Percentiles rank a stretch among this genome's conserved stretches.
Evolutionary conservation across 2,888 invertebrate genomes (phyloP).

Genomic region (Dryobota labecula): DNA sequence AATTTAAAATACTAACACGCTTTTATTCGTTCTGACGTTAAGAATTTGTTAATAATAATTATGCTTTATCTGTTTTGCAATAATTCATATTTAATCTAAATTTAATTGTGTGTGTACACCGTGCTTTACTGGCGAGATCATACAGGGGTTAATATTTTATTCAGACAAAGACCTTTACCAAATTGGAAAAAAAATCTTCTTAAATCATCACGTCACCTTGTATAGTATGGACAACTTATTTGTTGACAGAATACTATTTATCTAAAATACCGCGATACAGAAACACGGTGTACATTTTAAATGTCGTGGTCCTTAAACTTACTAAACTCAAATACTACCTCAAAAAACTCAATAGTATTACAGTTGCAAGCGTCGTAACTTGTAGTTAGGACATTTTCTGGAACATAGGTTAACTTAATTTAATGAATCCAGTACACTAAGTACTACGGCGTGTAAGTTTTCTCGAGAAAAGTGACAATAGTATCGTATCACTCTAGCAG

Average conservation of each 20-base stretch:
- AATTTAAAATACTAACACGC: constrained; percentile 27
- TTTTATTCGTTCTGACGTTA: constrained; percentile 27
- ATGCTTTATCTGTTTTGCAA: constrained; percentile 22
- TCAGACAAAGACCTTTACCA: not conserved
- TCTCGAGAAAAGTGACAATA: constrained; percentile 38
- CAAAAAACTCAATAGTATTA: constrained; percentile 47
- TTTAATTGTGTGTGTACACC: constrained; percentile 26
- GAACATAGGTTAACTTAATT: constrained; percentile 34
- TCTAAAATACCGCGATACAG: not conserved
- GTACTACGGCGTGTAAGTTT: constrained; percentile 28
- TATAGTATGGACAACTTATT: not conserved
- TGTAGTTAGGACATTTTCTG: constrained; percentile 37
- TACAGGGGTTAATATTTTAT: not conserved
- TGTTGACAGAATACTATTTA: not conserved
- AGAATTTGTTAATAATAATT: constrained; percentile 20
- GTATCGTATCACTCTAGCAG: constrained; percentile 31
- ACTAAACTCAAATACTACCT: constrained; percentile 58
- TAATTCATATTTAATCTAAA: constrained; percentile 42
- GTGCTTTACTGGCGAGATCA: constrained; percentile 3
- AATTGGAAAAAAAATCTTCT: too few relatives aligned
- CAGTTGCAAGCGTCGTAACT: constrained; percentile 20
- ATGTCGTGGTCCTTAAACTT: constrained; percentile 35
- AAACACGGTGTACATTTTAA: constrained; percentile 21
- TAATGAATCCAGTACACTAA: constrained; percentile 9
- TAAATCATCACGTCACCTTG: not conserved